Evolutionary conservation across 2,113 vertebrate genomes (phyloP).

Genomic region (Elanus axillaris): DNA sequence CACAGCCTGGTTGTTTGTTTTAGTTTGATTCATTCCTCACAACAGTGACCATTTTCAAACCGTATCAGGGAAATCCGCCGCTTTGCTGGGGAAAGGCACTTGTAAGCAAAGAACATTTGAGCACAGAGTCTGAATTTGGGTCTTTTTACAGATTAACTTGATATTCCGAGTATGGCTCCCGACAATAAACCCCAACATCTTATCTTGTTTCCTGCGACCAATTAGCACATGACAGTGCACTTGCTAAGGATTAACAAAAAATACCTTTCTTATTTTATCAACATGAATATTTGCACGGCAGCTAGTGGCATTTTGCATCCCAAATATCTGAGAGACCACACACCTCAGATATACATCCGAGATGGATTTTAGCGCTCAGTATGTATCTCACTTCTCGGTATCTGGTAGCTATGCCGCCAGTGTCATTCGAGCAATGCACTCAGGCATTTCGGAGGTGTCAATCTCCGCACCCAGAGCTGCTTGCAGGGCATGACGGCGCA

Average conservation of each 20-base stretch:
- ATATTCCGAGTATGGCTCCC: not conserved
- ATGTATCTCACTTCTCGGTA: accelerated
- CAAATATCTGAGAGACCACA: not conserved
- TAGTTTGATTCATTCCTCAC: not conserved
- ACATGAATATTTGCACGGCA: not conserved
- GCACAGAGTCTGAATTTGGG: not conserved
- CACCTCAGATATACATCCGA: not conserved
- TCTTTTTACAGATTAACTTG: not conserved
- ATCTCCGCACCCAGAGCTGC: not conserved
- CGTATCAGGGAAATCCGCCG: not conserved
- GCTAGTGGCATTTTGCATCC: not conserved
- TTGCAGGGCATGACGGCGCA: not conserved
- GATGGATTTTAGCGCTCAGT: not conserved
- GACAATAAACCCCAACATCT: not conserved
- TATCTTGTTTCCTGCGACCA: not conserved
- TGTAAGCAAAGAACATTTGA: not conserved
- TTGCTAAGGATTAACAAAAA: not conserved
- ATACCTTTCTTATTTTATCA: not conserved
- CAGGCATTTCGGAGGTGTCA: not conserved
- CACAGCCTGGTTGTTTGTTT: not conserved
- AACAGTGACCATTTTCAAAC: not conserved
- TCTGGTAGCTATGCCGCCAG: not conserved
- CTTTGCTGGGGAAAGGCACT: not conserved
- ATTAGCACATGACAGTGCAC: not conserved
- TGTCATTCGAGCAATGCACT: not conserved